Evolutionary conservation across 2,113 vertebrate species (phyloP).

Genomic region (Sander lucioperca): DNA sequence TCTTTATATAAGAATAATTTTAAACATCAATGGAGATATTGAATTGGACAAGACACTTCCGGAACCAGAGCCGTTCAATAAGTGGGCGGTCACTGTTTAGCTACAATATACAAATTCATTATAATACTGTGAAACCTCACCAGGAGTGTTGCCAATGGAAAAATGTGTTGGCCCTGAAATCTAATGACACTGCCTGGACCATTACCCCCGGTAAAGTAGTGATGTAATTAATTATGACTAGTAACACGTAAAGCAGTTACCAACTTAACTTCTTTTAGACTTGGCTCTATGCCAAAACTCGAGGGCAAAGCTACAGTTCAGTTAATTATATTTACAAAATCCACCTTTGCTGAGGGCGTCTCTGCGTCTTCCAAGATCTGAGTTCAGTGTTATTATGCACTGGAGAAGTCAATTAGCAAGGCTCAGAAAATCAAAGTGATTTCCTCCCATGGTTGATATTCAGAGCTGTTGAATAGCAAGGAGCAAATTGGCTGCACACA

Average conservation of each 20-base stretch:
- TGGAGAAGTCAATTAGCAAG: conserved; percentile 71
- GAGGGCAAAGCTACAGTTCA: conserved; percentile 21
- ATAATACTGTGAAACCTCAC: background rate
- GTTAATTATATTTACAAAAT: conserved; percentile 64
- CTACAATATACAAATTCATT: background rate
- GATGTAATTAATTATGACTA: conserved; percentile 12
- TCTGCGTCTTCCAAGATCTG: conserved; percentile 47
- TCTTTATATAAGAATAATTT: too few species aligned
- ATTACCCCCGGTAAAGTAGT: conserved; percentile 2
- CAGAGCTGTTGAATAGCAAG: conserved; percentile 59
- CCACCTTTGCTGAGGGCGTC: conserved; percentile 50
- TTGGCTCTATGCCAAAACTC: conserved; percentile 21
- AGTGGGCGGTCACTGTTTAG: too few species aligned
- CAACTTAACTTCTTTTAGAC: conserved; percentile 33
- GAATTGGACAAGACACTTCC: too few species aligned
- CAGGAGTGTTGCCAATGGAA: background rate
- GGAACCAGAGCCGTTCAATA: too few species aligned
- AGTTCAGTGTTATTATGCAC: conserved; percentile 51
- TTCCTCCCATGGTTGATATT: conserved; percentile 67
- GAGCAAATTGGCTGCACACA: conserved; percentile 71
- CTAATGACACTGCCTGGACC: conserved; percentile 9
- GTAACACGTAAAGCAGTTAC: conserved; percentile 18
- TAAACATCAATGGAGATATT: too few species aligned
- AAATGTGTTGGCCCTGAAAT: background rate
- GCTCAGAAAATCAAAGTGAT: conserved; percentile 72